Base-by-base conservation (phyloP, 2,797 vertebrate genomes). In the Geotrypetes seraphini region DNA sequence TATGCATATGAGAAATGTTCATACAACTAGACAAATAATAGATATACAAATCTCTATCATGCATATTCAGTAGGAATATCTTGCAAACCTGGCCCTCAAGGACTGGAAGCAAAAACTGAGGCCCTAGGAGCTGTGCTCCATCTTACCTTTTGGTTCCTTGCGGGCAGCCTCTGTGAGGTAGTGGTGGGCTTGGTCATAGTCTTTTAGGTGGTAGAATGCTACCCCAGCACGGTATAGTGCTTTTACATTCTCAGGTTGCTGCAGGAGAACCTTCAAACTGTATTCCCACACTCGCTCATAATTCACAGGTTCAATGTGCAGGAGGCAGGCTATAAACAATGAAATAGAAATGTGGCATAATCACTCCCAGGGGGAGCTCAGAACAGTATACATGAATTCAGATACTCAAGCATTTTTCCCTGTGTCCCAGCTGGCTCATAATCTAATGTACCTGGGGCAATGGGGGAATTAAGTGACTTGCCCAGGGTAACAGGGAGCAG, bases 151-250 rank as follows among this genome's bases (percentile, higher is more conserved):
- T 11, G 91, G 89, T 52, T 84, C 85, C 36, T 69, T 65, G 18
- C 17, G 80, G 62, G 71, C 66, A 31, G 89, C 91, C 28, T 83
- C 69, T 7, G 57, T 50, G 25, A 95, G 83, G 50, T 89, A 88
- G 22, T 70, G 57, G 34, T 65, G 85, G 12, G 90, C 87, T 23
- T 57, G 57, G 19, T 80, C 73, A 4, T 86, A 82, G 36, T 95
- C 86, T 33, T 86, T 84, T 28, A 91, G 71, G 58, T 92, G 83
- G 59, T 91, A 75, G 10, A 75, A 73, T 10, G 89, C 87, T 12
- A 93, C 84, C 11, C 90, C 90, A 0, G 88, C 89, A 33, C 89
- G 82, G 62, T 92, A 93, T 39, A 92, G 60, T 1, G 90, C 91
- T 63, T 95, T 95, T 31, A 78, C 53, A 18, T 93, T 85, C 7